phyloP scores from a whole-genome alignment of 2,797 vertebrate genomes.

The Labroides dimidiatus region DNA sequence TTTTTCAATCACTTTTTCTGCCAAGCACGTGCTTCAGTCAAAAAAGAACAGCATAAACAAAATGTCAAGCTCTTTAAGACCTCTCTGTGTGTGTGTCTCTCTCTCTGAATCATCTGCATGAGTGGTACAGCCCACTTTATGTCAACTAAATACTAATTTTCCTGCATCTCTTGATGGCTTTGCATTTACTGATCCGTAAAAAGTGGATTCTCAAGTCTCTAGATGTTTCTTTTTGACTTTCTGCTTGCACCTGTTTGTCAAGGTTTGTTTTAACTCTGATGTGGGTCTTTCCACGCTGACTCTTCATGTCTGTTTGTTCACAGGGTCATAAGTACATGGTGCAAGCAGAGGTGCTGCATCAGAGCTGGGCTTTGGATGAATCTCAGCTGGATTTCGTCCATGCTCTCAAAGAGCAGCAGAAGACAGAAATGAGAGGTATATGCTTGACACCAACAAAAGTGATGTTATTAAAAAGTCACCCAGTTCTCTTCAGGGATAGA shows the following conservation, averaged over 20 bases:
- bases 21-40: conserved; percentile 42
- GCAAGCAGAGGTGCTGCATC: conserved; percentile 86
- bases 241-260: not conserved
- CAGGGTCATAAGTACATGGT: conserved; percentile 90
- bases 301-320: conserved; percentile 55
- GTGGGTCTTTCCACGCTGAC: conserved; percentile 21
- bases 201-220: not conserved
- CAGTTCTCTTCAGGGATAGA: not conserved
- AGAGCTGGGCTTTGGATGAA: conserved; percentile 90
- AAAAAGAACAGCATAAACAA: conserved; percentile 28
- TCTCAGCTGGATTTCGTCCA: conserved; percentile 84
- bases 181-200: not conserved
- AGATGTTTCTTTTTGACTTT: not conserved
- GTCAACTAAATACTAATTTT: conserved; percentile 4
- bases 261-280: conserved; percentile 1
- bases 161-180: not conserved
- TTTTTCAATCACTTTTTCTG: conserved; percentile 6
- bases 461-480: conserved; percentile 11
- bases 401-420: conserved; percentile 85
- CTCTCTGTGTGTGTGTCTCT: not conserved
- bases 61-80: conserved; percentile 15
- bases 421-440: conserved; percentile 87
- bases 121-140: conserved; percentile 3
- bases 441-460: conserved; percentile 11
- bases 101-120: conserved; percentile 22